Percentiles rank a stretch among this genome's conserved stretches.
Conservation (phyloP, 2,797 vertebrate genomes). For the Anguilla pacifica region DNA sequence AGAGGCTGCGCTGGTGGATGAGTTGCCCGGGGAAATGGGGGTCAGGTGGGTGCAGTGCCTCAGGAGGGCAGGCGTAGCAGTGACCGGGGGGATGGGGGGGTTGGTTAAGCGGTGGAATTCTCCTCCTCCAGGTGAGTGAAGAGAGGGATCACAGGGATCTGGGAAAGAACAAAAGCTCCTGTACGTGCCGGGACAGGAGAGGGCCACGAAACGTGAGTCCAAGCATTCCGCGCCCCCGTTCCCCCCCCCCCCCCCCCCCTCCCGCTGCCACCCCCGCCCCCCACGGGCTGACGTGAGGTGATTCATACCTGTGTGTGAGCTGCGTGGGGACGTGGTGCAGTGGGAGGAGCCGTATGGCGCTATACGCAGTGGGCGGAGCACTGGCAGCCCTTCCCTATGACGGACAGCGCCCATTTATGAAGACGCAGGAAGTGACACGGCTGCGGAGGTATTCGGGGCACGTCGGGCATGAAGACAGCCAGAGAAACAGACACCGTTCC, state of each 20-base stretch:
- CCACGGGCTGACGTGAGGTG: not conserved
- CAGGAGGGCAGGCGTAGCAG: not conserved
- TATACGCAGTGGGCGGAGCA: not conserved
- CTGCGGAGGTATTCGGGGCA: not conserved
- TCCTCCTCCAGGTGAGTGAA: not conserved
- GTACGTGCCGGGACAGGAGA: not conserved
- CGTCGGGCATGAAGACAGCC: not conserved
- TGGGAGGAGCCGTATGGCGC: not conserved
- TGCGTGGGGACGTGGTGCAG: not conserved
- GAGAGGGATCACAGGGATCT: not conserved
- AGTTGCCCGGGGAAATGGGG: not conserved
- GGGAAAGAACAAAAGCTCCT: not conserved
- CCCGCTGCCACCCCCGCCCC: too few species aligned
- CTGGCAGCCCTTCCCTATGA: not conserved
- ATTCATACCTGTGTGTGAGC: constrained; percentile 8
- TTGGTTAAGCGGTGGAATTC: not conserved
- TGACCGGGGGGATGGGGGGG: not conserved
- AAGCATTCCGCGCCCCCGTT: not conserved
- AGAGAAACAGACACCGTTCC: not conserved
- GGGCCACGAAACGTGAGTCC: not conserved
- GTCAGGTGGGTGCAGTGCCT: not conserved
- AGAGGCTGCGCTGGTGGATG: not conserved
- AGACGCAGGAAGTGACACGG: not conserved
- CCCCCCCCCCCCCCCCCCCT: too few species aligned
- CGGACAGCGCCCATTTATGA: not conserved